These are phyloP conservation scores for Drosophila paucipuncta DNA, from an alignment of 2,888 invertebrate species.

Conservation along the genomic window DNA sequence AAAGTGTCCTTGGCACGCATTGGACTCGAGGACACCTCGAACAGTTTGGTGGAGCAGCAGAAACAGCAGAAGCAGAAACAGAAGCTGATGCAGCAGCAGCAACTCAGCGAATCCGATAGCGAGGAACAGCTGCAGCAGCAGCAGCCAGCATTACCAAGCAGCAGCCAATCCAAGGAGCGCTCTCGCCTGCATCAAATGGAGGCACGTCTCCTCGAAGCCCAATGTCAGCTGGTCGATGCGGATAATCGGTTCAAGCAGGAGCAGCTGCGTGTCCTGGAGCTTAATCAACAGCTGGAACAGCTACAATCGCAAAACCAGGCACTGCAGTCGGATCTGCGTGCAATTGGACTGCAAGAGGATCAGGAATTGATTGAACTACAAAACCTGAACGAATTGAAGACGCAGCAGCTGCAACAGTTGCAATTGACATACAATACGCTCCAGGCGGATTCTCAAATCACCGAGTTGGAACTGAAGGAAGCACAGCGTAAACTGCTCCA, in stretches of 20 bases:
- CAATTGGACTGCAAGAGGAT: constrained; percentile 70
- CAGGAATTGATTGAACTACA: constrained; percentile 51
- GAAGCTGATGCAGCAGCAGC: constrained; percentile 26
- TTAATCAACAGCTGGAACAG: constrained; percentile 76
- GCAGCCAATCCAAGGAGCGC: constrained; percentile 52
- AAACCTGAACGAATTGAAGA: constrained; percentile 37
- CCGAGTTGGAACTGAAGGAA: constrained; percentile 78
- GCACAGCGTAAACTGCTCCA: constrained; percentile 78
- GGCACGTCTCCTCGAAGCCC: constrained; percentile 83
- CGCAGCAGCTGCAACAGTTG: constrained; percentile 81
- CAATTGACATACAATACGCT: constrained; percentile 84
- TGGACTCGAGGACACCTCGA: constrained; percentile 87
- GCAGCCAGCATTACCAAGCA: neutral
- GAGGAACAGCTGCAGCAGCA: constrained; percentile 71
- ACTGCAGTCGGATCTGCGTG: constrained; percentile 74
- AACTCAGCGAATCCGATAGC: constrained; percentile 82
- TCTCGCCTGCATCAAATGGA: constrained; percentile 84
- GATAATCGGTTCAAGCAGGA: constrained; percentile 84
- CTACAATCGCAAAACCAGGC: constrained; percentile 75
- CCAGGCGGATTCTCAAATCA: constrained; percentile 76
- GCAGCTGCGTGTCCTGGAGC: constrained; percentile 77
- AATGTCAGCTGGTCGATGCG: constrained; percentile 83
- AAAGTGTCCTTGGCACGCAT: constrained; percentile 93
- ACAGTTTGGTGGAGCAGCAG: constrained; percentile 48
- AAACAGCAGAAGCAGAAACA: constrained; percentile 43